These are phyloP conservation scores for Micropoecilia bifurca DNA, from an alignment of 2,797 vertebrate genomes.

Conservation along the genomic window DNA sequence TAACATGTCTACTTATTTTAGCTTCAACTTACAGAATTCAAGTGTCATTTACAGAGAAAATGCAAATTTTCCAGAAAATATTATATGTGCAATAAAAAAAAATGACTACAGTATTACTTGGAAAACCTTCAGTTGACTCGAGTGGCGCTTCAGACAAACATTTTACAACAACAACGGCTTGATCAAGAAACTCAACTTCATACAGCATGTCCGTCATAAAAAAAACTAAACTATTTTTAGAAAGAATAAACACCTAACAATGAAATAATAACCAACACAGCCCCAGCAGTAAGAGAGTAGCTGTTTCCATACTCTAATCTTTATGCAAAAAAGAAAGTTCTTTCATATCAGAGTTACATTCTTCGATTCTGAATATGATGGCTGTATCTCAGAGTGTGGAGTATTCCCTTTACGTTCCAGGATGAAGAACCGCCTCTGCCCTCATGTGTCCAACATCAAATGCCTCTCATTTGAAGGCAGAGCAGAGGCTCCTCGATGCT, in stretches of 20 bases:
- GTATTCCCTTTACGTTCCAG: constrained; percentile 31
- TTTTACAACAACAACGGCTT: background rate
- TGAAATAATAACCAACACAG: background rate
- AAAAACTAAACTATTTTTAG: no score
- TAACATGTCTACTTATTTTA: background rate
- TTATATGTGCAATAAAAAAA: background rate
- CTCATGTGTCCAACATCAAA: constrained; percentile 61
- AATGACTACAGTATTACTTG: background rate
- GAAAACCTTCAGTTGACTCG: background rate
- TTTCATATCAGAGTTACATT: constrained; percentile 23
- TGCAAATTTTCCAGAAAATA: background rate
- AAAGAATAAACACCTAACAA: no score
- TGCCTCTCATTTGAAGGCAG: constrained; percentile 37
- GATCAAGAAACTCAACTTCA: background rate
- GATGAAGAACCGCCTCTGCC: constrained; percentile 25
- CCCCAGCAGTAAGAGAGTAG: background rate
- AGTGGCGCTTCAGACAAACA: background rate
- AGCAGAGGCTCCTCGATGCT: constrained; percentile 23
- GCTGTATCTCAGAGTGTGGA: constrained; percentile 33
- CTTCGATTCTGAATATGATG: constrained; percentile 25
- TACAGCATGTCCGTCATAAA: background rate
- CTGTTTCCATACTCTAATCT: background rate
- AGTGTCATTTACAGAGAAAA: background rate
- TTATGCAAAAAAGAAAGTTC: constrained; percentile 8
- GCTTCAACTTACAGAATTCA: no score